phyloP scores from a whole-genome alignment of 2,797 vertebrate genomes.

The Tragelaphus eurycerus region DNA sequence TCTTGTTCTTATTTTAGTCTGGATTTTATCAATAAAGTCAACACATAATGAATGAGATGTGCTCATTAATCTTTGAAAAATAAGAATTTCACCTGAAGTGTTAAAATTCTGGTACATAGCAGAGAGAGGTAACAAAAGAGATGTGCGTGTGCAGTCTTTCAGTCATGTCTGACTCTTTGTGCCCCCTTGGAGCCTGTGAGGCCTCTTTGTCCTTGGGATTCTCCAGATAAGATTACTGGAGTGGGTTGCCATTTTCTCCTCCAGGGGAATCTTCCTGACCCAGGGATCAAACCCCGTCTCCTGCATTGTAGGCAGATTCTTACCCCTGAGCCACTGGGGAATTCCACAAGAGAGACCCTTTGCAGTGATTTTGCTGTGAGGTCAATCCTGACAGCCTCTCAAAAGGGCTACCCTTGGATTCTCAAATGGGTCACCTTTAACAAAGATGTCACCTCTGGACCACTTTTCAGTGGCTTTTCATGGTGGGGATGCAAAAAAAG shows the following conservation, averaged over 20 bases:
- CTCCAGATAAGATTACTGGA: background rate
- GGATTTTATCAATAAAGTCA: background rate
- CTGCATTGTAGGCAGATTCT: background rate
- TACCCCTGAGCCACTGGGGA: background rate
- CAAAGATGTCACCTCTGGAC: accelerated
- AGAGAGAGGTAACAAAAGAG: background rate
- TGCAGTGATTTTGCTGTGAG: background rate
- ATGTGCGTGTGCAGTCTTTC: background rate
- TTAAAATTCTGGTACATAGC: background rate
- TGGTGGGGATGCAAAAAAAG: background rate
- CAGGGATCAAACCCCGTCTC: background rate
- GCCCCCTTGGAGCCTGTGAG: background rate
- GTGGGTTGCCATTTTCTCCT: background rate
- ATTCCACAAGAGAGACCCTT: background rate
- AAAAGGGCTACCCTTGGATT: accelerated
- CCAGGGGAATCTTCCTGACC: background rate
- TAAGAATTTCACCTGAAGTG: background rate
- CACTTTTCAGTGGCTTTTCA: accelerated
- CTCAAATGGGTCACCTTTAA: background rate
- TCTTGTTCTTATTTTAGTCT: background rate
- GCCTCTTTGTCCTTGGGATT: background rate
- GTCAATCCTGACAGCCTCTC: accelerated
- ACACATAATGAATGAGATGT: accelerated
- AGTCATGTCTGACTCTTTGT: background rate
- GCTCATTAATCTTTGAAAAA: background rate